Base-by-base conservation (phyloP, 2,888 invertebrate species). In the Tenthredo livida region DNA sequence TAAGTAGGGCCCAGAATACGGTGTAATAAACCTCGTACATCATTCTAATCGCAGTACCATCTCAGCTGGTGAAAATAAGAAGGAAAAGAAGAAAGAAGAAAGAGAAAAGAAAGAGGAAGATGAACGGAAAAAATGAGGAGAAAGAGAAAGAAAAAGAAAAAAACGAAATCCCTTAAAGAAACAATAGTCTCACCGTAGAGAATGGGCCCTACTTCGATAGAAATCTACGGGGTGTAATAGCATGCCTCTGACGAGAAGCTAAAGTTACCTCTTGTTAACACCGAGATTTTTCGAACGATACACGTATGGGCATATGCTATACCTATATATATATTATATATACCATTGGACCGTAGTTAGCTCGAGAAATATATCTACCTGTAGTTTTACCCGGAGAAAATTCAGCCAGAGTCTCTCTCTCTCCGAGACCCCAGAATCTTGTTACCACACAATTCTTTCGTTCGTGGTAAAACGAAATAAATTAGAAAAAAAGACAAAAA, bases 21-120 rank as follows among this genome's bases (percentile, higher is more conserved):
- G 54, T 80, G 84, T 84, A 84, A 84, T 84, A 84, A 65, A 78
- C 84, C 78, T 84, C 84, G 84, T 84, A 84, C 84, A 78, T 84
- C 84, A 84, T 65, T 21, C 58, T 78, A 84, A 84, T 84, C 84
- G 75, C 84, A 29, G 84, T 61, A n/a, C 33, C 84, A 84, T 84
- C 84, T 29, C 40, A 37, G 4, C 43, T 21, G 37, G 21, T 43
- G 29, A n/a, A 77, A 54, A 77, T 33, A 9, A n/a, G 29, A 29
- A 61, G 9, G 5, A 80, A 17, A n/a, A 37, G 7, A 9, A 40
- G 47, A 15, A 21, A 15, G 47, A 37, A n/a, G 37, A 33, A 33
- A 15, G 40, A 15, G 5, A 80, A 17, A 10, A 37, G 1, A 3
- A 43, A 75, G 6, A 25, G 6, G 47, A 37, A n/a, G 37, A 37